Conservation (phyloP, 1,140 invertebrate genomes). For the Steinernema feltiae region DNA sequence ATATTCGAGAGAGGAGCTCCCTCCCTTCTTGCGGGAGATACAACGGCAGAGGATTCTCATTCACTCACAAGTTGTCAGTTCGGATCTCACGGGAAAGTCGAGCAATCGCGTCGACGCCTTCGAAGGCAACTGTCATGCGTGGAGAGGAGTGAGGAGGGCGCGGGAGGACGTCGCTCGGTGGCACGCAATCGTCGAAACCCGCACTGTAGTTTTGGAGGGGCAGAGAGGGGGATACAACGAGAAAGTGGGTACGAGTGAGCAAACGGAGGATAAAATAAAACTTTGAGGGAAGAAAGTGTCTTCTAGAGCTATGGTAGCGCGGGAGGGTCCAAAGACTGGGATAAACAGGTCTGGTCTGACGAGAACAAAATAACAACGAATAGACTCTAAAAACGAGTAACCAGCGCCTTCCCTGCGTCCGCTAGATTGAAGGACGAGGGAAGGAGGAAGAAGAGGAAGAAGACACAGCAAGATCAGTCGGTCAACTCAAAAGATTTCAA, state of each 20-base stretch:
- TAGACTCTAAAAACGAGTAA: slow-evolving; percentile 12
- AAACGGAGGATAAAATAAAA: neutral
- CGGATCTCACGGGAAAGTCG: slow-evolving; percentile 1
- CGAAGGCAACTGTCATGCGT: neutral
- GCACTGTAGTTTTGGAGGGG: neutral
- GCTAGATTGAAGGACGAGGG: neutral
- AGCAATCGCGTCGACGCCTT: neutral
- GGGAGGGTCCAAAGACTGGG: neutral
- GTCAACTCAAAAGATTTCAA: neutral
- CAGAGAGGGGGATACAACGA: neutral
- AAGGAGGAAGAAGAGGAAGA: neutral
- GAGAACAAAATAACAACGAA: neutral
- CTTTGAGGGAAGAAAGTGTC: neutral
- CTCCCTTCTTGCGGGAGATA: neutral
- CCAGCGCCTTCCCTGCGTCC: neutral
- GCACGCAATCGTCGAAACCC: slow-evolving; percentile 2
- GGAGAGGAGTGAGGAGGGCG: neutral
- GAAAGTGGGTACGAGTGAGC: neutral
- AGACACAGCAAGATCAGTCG: slow-evolving; percentile 6
- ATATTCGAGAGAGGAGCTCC: neutral
- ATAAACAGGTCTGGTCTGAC: too few relatives aligned
- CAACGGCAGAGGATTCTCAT: neutral
- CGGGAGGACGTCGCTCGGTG: neutral
- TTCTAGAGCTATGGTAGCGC: slow-evolving; percentile 5
- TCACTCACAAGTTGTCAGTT: neutral